Base-by-base conservation (phyloP, 2,888 invertebrate genomes). In the Ditylenchus weischeri region DNA sequence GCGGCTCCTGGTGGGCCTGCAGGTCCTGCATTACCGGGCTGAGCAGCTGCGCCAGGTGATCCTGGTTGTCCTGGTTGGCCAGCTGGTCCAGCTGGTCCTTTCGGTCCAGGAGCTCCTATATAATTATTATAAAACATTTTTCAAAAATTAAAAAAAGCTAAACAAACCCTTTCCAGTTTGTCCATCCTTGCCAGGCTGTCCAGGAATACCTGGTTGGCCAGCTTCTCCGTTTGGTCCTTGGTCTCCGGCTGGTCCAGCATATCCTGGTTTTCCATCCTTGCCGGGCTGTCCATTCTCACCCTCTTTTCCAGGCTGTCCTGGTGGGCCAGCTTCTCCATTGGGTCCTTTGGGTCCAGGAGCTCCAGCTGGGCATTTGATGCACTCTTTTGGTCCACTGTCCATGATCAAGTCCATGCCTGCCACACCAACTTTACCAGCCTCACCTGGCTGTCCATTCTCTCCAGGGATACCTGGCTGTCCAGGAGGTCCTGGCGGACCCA, bases 31-130 rank as follows among this genome's bases (percentile, higher is more conserved):
- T 73, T 74, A 65, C 79, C 77, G 18, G 72, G 59, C 47, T 71
- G 70, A 66, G 77, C 78, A 61, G 70, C 65, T 50, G 71, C 69
- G 72, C 77, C 79, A 43, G 68, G 64, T 51, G 69, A 69, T 66
- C 77, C 77, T 51, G 71, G 50, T 19, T 68, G 68, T 61, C 79
- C 79, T 58, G 73, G 75, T 50, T 73, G 75, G 65, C 79, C 77
- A 18, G 72, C 57, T 50, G 71, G 70, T 67, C 78, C 78, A 58
- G 71, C 63, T 50, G 71, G 71, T 6, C 72, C 78, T 47, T 66
- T 70, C 48, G 73, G 75, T 15, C 73, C 74, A 35, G 66, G 65
- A 36, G 50, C 57, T 43, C 72, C 72, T 36, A 57, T 58, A n/a
- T 51, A 60, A 49, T 43, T 38, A 62, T 66, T 21, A 43, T 8